Conservation (phyloP, 1,140 invertebrate species). For the Laupala kohalensis region DNA sequence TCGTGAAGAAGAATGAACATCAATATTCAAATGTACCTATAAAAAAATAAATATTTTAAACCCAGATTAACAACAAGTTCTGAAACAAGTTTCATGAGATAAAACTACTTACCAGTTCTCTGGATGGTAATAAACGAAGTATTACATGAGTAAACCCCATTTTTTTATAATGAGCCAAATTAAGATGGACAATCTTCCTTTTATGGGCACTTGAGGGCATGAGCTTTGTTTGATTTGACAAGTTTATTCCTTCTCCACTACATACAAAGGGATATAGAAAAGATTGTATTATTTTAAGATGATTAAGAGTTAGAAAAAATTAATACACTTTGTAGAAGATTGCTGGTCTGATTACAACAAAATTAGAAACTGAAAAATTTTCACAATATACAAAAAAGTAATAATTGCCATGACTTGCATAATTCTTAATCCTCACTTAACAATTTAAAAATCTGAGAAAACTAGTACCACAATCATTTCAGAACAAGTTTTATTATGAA, state of each 20-base stretch:
- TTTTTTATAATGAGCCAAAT: conserved; percentile 43
- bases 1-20: conserved; percentile 33
- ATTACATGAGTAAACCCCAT: conserved; percentile 54
- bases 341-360: no score
- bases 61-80: background rate
- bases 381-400: no score
- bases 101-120: conserved; percentile 35
- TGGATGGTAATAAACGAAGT: conserved; percentile 45
- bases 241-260: conserved; percentile 47
- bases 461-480: no score
- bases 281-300: no score
- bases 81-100: background rate
- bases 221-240: conserved; percentile 45
- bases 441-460: no score
- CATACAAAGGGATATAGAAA: conserved; percentile 21
- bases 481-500: no score
- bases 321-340: no score
- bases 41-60: conserved; percentile 1
- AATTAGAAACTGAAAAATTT: no score
- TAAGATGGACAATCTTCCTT: conserved; percentile 42
- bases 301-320: no score
- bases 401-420: no score
- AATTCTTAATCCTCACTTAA: no score
- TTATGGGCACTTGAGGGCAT: conserved; percentile 29
- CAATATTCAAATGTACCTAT: conserved; percentile 46